phyloP scores from a whole-genome alignment of 64 coral and sea anemone species.

The Pachyseris speciosa region DNA sequence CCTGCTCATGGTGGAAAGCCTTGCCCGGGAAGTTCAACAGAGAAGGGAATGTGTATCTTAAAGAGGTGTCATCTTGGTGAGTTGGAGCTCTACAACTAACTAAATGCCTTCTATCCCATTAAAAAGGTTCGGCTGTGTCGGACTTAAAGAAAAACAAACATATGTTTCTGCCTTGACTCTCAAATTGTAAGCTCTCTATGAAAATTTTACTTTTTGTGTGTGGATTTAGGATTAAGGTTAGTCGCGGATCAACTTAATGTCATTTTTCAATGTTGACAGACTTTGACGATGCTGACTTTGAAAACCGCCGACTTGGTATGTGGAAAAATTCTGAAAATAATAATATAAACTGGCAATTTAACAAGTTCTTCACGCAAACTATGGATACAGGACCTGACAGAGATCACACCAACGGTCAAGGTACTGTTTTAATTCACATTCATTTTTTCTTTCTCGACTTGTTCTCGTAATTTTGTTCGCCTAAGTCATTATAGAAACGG shows the following conservation, averaged over 20 bases:
- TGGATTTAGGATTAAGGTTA: not conserved
- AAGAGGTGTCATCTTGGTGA: conserved; percentile 76
- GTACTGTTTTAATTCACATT: conserved; percentile 6
- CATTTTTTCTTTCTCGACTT: not conserved
- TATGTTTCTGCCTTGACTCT: too few relatives aligned
- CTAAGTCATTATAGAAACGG: not conserved
- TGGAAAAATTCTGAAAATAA: conserved; percentile 39
- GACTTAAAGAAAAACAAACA: too few relatives aligned
- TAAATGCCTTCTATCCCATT: too few relatives aligned
- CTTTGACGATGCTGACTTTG: conserved; percentile 79
- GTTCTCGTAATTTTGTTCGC: too few relatives aligned
- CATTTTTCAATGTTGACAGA: not conserved
- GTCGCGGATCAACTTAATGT: not conserved
- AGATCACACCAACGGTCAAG: conserved; percentile 77
- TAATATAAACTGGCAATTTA: conserved; percentile 50
- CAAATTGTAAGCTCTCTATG: too few relatives aligned
- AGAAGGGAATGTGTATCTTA: conserved; percentile 59
- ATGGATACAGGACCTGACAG: conserved; percentile 57
- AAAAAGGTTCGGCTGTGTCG: too few relatives aligned
- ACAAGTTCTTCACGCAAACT: conserved; percentile 12
- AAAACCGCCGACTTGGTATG: conserved; percentile 66
- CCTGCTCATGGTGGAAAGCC: conserved; percentile 37
- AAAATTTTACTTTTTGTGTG: too few relatives aligned
- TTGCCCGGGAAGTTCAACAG: not conserved
- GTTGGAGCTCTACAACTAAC: too few relatives aligned